Conservation (phyloP, 1,140 invertebrate genomes). For the Monomorium pharaonis region DNA sequence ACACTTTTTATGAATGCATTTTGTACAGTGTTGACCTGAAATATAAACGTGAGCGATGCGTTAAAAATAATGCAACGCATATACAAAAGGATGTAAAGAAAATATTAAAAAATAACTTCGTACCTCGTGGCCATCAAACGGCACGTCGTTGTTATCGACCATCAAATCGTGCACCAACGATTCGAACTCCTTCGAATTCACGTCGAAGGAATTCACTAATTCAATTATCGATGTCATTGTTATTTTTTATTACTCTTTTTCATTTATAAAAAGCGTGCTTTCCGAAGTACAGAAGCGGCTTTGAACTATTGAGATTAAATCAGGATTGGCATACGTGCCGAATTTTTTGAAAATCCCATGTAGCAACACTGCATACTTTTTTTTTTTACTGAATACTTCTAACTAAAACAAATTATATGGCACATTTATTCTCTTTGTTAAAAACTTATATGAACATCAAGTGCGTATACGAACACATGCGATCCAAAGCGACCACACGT, state of each 20-base stretch:
- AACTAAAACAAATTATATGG: no score
- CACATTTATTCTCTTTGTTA: no score
- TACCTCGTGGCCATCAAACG: slow-evolving; percentile 69
- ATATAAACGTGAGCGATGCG: neutral
- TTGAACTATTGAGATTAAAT: neutral
- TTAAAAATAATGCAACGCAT: neutral
- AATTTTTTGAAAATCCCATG: no score
- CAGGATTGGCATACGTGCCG: no score
- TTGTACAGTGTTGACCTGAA: slow-evolving; percentile 67
- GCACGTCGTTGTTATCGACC: slow-evolving; percentile 64
- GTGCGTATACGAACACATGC: no score
- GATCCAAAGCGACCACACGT: no score
- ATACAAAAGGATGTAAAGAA: neutral
- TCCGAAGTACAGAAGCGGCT: neutral
- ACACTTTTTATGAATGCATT: slow-evolving; percentile 62
- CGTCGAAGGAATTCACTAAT: slow-evolving; percentile 68
- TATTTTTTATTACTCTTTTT: slow-evolving; percentile 4
- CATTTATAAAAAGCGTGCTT: neutral
- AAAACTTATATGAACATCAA: no score
- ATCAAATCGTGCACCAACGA: slow-evolving; percentile 68
- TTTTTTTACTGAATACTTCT: no score
- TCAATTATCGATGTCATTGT: slow-evolving; percentile 70
- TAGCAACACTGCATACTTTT: no score
- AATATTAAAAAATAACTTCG: slow-evolving; percentile 29
- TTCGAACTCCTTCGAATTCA: slow-evolving; percentile 59